These are phyloP conservation scores for Myotis findleyi DNA, from an alignment of 2,797 vertebrate species.

Conservation along the genomic window DNA sequence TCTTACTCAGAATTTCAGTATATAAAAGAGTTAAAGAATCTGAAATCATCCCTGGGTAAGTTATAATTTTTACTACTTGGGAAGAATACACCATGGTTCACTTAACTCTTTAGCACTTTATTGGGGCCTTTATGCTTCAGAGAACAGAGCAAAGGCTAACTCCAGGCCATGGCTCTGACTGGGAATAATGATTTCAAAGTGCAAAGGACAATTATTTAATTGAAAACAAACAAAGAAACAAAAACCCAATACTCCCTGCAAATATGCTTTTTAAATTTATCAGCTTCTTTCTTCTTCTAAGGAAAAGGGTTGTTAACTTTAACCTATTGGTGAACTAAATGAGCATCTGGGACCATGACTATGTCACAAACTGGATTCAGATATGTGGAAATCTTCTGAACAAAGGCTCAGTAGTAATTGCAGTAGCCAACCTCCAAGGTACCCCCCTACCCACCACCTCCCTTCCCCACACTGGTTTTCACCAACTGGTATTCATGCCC, in stretches of 20 bases:
- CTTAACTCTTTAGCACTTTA: background rate
- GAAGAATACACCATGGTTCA: background rate
- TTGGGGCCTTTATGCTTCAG: background rate
- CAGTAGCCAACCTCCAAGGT: background rate
- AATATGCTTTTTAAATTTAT: background rate
- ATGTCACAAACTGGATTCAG: background rate
- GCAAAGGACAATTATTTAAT: background rate
- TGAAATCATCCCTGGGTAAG: background rate
- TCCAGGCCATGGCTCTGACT: background rate
- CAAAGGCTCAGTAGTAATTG: background rate
- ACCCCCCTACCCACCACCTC: no score
- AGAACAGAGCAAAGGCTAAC: background rate
- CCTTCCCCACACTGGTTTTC: background rate
- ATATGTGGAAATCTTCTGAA: background rate
- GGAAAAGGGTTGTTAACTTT: background rate
- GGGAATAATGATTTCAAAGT: constrained; percentile 19
- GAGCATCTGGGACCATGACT: background rate
- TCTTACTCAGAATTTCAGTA: background rate
- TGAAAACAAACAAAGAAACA: constrained; percentile 3
- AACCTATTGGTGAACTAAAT: background rate
- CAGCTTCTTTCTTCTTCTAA: background rate
- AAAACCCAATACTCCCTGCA: background rate
- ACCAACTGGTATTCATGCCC: background rate
- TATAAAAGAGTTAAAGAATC: background rate
- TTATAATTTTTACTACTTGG: background rate